Percentiles rank a stretch among this genome's conserved stretches.
These are phyloP conservation scores for Pararge aegeria DNA, from an alignment of 1,140 invertebrate genomes.

Conservation along the genomic window DNA sequence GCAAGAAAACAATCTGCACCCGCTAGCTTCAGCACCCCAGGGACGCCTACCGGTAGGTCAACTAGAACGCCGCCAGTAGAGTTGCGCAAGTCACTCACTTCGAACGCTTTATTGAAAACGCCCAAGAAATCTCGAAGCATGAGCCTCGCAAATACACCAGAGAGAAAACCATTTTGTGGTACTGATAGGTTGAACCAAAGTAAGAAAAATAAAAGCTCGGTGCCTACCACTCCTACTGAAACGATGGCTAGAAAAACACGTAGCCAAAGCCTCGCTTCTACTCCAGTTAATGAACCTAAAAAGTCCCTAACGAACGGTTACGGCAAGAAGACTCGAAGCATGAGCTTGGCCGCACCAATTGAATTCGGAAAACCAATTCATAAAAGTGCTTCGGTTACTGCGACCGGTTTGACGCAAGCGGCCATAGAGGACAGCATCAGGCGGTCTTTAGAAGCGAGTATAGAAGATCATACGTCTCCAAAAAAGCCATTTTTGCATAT, in stretches of 20 bases:
- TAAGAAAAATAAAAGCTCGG: slow-evolving; percentile 31
- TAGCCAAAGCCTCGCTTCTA: slow-evolving; percentile 64
- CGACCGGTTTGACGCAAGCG: slow-evolving; percentile 62
- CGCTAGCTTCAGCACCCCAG: slow-evolving; percentile 59
- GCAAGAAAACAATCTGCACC: slow-evolving; percentile 63
- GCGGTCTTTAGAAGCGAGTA: slow-evolving; percentile 61
- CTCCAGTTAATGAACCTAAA: slow-evolving; percentile 51
- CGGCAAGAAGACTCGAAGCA: slow-evolving; percentile 64
- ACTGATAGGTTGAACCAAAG: slow-evolving; percentile 46
- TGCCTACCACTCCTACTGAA: slow-evolving; percentile 34
- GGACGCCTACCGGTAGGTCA: slow-evolving; percentile 52
- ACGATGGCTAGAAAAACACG: slow-evolving; percentile 39
- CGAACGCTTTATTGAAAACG: slow-evolving; percentile 36
- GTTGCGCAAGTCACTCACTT: slow-evolving; percentile 61
- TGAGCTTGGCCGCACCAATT: slow-evolving; percentile 53
- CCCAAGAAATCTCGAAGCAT: slow-evolving; percentile 67
- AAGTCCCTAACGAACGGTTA: slow-evolving; percentile 42
- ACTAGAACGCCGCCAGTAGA: slow-evolving; percentile 56
- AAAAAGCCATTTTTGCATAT: slow-evolving; percentile 85
- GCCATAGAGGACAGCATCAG: slow-evolving; percentile 76
- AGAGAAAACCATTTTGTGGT: slow-evolving; percentile 50
- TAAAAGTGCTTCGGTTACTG: slow-evolving; percentile 47
- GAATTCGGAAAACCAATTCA: slow-evolving; percentile 45
- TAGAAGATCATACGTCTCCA: slow-evolving; percentile 50
- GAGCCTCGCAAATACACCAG: slow-evolving; percentile 51